Percentiles rank a stretch among this genome's conserved stretches.
Evolutionary conservation across 1,140 invertebrate genomes (phyloP).

Genomic region (Panagrolaimus sp.): DNA sequence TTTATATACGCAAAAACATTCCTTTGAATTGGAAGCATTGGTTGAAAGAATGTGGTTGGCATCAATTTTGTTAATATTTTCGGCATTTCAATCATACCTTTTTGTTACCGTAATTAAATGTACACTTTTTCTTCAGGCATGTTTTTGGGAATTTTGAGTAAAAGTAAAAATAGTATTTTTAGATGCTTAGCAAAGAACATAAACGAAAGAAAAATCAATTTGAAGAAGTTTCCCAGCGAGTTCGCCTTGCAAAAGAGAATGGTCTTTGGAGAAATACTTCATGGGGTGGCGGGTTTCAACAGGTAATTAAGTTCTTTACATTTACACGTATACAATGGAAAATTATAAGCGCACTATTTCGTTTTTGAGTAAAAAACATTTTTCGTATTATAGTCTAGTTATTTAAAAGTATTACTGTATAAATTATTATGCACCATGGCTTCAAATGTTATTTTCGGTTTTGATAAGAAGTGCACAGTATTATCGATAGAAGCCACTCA

Average conservation of each 20-base stretch:
- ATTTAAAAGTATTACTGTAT: too few species aligned
- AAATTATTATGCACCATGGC: too few species aligned
- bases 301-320: too few species aligned
- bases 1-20: conserved; percentile 44
- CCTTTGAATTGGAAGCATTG: conserved; percentile 49
- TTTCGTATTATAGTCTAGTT: too few species aligned
- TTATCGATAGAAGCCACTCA: too few species aligned
- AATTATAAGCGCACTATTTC: too few species aligned
- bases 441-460: too few species aligned
- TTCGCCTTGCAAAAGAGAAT: conserved; percentile 50
- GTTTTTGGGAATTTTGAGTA: too few species aligned
- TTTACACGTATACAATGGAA: too few species aligned
- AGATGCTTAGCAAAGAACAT: conserved; percentile 31
- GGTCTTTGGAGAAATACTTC: conserved; percentile 53
- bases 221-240: conserved; percentile 42
- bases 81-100: conserved; percentile 53
- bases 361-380: too few species aligned
- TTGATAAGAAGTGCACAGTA: too few species aligned
- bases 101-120: conserved; percentile 53
- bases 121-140: conserved; percentile 50
- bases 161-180: neutral
- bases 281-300: conserved; percentile 54
- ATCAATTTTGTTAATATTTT: conserved; percentile 46
- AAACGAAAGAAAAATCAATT: conserved; percentile 29
- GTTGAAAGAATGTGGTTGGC: conserved; percentile 56